A percentile compares a stretch with the other conserved stretches of the same genome.
These are phyloP conservation scores for Australoheros facetus DNA, from an alignment of 2,797 vertebrate genomes.

Conservation along the genomic window DNA sequence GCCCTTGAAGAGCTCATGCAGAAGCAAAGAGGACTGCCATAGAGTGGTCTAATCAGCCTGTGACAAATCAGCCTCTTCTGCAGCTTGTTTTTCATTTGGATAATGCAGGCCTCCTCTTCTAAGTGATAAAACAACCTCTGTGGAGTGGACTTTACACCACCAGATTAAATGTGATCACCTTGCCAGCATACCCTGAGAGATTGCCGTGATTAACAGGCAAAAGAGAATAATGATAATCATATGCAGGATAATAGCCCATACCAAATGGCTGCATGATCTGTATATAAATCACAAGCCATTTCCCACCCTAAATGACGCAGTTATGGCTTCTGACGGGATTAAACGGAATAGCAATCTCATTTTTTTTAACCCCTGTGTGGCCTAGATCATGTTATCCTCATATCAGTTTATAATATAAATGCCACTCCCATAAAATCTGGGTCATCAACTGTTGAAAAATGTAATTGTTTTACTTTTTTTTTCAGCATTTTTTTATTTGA, in stretches of 20 bases:
- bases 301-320: slow-evolving; percentile 59
- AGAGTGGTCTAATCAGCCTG: slow-evolving; percentile 70
- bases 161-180: slow-evolving; percentile 80
- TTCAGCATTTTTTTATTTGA: not conserved
- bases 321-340: slow-evolving; percentile 64
- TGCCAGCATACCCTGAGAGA: slow-evolving; percentile 70
- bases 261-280: slow-evolving; percentile 71
- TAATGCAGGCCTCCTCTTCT: slow-evolving; percentile 73
- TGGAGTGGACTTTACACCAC: slow-evolving; percentile 65
- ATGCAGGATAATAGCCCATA: slow-evolving; percentile 76
- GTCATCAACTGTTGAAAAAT: slow-evolving; percentile 16
- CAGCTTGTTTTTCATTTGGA: slow-evolving; percentile 78
- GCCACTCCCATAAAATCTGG: not conserved
- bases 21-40: slow-evolving; percentile 38
- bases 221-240: slow-evolving; percentile 79
- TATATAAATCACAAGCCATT: slow-evolving; percentile 72
- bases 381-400: slow-evolving; percentile 41
- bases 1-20: slow-evolving; percentile 66
- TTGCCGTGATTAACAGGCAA: slow-evolving; percentile 77
- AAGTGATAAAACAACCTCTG: slow-evolving; percentile 76
- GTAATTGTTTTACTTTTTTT: not conserved
- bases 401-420: slow-evolving; percentile 8
- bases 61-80: slow-evolving; percentile 76
- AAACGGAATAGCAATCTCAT: slow-evolving; percentile 45
- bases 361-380: slow-evolving; percentile 40